Evolutionary conservation across 1,140 invertebrate species (phyloP).

Genomic region (Aculops lycopersici): DNA sequence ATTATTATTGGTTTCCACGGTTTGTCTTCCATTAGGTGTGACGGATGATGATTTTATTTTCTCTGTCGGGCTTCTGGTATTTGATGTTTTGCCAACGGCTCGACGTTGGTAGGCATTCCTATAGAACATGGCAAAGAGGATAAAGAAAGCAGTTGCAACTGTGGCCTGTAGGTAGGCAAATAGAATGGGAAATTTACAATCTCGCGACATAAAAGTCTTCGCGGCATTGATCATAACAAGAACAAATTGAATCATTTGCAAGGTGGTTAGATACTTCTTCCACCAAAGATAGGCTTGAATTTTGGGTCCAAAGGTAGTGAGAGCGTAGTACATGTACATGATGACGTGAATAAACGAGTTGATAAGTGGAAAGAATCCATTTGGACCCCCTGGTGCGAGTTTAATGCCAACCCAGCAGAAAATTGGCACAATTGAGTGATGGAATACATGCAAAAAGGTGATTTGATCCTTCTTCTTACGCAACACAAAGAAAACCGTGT

Average conservation of each 20-base stretch:
- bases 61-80: background rate
- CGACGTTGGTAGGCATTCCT: background rate
- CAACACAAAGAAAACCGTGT: conserved; percentile 20
- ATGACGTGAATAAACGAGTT: conserved; percentile 25
- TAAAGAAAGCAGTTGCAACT: background rate
- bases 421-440: conserved; percentile 16
- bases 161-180: background rate
- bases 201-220: background rate
- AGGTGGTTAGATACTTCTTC: conserved; percentile 23
- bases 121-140: background rate
- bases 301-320: conserved; percentile 21
- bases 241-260: conserved; percentile 19
- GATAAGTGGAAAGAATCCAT: conserved; percentile 9
- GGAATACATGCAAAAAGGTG: conserved; percentile 19
- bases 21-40: too few relatives aligned
- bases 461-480: conserved; percentile 20
- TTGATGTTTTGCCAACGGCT: background rate
- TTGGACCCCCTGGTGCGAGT: background rate
- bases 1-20: too few relatives aligned
- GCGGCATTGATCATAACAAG: background rate
- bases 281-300: conserved; percentile 24
- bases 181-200: background rate
- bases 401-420: conserved; percentile 8
- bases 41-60: too few relatives aligned
- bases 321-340: conserved; percentile 25